A percentile compares a stretch with the other conserved stretches of the same genome.
These are phyloP conservation scores for Gallinago solitaria DNA, from an alignment of 2,797 vertebrate species.

Conservation along the genomic window DNA sequence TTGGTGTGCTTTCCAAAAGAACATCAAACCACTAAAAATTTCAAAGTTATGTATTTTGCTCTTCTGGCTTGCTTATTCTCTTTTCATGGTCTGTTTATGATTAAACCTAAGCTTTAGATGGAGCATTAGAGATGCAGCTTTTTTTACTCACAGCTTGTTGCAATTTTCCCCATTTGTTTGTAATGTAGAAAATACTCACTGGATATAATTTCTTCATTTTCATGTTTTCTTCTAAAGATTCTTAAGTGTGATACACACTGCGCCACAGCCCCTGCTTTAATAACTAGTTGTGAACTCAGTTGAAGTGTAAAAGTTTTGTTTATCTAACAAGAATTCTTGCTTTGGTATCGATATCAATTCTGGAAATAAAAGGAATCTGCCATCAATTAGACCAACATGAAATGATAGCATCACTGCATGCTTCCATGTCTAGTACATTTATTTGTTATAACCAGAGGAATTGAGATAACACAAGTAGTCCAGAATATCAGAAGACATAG, in stretches of 20 bases:
- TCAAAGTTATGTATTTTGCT: not conserved
- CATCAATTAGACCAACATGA: not conserved
- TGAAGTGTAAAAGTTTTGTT: not conserved
- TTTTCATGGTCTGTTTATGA: not conserved
- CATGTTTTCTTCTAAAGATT: not conserved
- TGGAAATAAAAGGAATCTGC: not conserved
- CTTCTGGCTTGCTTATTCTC: not conserved
- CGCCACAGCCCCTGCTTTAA: not conserved
- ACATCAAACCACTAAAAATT: not conserved
- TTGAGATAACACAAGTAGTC: not conserved
- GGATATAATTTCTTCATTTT: not conserved
- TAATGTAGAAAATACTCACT: not conserved
- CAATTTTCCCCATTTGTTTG: not conserved
- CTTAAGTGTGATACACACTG: not conserved
- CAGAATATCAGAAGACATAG: not conserved
- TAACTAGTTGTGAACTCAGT: not conserved
- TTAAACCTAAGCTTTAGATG: not conserved
- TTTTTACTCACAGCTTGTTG: not conserved
- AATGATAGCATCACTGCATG: not conserved
- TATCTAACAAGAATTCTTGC: not conserved
- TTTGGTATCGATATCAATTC: not conserved
- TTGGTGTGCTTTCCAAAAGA: not conserved
- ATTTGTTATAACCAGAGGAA: not conserved
- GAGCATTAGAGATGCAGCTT: not conserved
- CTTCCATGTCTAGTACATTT: not conserved